Evolutionary conservation across 2,113 vertebrate species (phyloP).

Genomic region (Leptobrachium leishanense): DNA sequence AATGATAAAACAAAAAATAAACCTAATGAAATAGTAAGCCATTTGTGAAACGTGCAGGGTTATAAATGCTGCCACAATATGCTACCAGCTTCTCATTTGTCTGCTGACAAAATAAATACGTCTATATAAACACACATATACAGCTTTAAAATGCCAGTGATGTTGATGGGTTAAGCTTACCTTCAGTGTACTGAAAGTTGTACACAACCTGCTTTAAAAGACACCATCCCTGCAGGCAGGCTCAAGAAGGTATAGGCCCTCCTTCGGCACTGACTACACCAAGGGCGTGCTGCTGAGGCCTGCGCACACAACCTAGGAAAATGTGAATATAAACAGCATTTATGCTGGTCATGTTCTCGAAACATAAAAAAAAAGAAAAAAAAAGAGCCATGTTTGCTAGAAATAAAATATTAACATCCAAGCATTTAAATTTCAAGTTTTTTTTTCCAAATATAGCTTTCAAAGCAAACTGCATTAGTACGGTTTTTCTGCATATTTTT

Average conservation of each 20-base stretch:
- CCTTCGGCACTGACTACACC: slow-evolving; percentile 88
- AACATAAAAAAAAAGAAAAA: slow-evolving; percentile 64
- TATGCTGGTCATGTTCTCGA: slow-evolving; percentile 80
- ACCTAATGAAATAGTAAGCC: slow-evolving; percentile 22
- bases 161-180: slow-evolving; percentile 86
- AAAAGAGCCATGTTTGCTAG: slow-evolving; percentile 76
- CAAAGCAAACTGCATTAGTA: slow-evolving; percentile 75
- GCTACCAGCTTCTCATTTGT: slow-evolving; percentile 21
- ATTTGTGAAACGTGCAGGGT: slow-evolving; percentile 30
- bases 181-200: slow-evolving; percentile 92
- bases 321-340: slow-evolving; percentile 91
- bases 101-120: not conserved
- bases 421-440: slow-evolving; percentile 58
- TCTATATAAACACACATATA: slow-evolving; percentile 71
- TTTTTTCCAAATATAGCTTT: slow-evolving; percentile 65
- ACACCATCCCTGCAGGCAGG: slow-evolving; percentile 86
- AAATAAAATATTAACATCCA: slow-evolving; percentile 75
- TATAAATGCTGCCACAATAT: slow-evolving; percentile 18
- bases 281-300: slow-evolving; percentile 86
- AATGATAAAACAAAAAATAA: slow-evolving; percentile 24
- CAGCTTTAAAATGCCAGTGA: slow-evolving; percentile 74
- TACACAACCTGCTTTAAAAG: slow-evolving; percentile 91
- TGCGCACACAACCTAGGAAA: slow-evolving; percentile 88
- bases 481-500: slow-evolving; percentile 50
- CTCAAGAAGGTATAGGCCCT: slow-evolving; percentile 85